phyloP scores from a whole-genome alignment of 2,797 vertebrate species.

The Chanos chanos region DNA sequence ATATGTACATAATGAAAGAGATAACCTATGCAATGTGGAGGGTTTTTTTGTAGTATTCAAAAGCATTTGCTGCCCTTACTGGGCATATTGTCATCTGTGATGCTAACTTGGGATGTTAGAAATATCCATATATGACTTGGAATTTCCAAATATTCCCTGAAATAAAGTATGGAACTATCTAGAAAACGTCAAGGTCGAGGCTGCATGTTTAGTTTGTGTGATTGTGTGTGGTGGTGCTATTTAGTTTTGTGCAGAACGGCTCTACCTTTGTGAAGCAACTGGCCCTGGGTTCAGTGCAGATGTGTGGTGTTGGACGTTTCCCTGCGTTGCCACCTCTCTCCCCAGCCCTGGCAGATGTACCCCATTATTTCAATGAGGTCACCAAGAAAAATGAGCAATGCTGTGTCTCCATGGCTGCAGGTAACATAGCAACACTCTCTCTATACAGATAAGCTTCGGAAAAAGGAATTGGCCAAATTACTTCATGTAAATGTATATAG shows the following conservation, averaged over 20 bases:
- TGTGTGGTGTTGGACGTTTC: slow-evolving; percentile 76
- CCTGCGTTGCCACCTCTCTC: slow-evolving; percentile 72
- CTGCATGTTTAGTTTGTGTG: background rate
- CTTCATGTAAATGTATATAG: no score
- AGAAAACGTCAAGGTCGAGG: background rate
- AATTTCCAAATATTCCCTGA: background rate
- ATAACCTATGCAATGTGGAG: no score
- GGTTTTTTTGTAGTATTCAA: no score
- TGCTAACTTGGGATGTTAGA: background rate
- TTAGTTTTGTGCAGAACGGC: slow-evolving; percentile 83
- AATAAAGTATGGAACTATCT: background rate
- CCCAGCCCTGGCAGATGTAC: slow-evolving; percentile 69
- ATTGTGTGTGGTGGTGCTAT: background rate
- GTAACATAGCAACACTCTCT: slow-evolving; percentile 44
- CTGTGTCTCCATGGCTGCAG: slow-evolving; percentile 78
- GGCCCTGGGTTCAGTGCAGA: slow-evolving; percentile 80
- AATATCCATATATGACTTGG: background rate
- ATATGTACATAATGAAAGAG: no score
- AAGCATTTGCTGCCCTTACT: no score
- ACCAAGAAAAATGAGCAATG: slow-evolving; percentile 74
- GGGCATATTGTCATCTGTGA: no score
- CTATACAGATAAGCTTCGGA: background rate
- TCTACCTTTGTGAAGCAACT: slow-evolving; percentile 84
- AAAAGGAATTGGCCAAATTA: no score
- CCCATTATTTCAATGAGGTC: slow-evolving; percentile 67